Evolutionary conservation across 2,888 invertebrate genomes (phyloP).

Genomic region (Erebia palarica): DNA sequence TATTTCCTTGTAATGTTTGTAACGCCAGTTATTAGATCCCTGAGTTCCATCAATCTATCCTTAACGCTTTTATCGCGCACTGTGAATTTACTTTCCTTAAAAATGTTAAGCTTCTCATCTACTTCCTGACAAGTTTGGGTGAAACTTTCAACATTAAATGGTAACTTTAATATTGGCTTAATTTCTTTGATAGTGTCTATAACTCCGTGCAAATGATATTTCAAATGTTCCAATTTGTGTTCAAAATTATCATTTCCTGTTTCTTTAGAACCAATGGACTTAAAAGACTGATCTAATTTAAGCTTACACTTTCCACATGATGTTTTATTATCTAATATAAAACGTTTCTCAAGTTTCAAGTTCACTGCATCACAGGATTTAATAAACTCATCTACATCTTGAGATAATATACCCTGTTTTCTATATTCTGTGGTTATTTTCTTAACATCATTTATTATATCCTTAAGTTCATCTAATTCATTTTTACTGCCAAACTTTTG

Average conservation of each 20-base stretch:
- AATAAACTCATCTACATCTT: slow-evolving; percentile 10
- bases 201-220: slow-evolving; percentile 43
- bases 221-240: slow-evolving; percentile 43
- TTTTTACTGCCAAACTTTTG: slow-evolving; percentile 3
- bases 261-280: slow-evolving; percentile 1
- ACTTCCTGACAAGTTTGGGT: slow-evolving; percentile 43
- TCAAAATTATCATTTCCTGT: slow-evolving; percentile 33
- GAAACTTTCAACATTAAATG: slow-evolving; percentile 46
- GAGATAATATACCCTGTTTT: slow-evolving; percentile 12
- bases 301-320: slow-evolving; percentile 11
- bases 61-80: slow-evolving; percentile 18
- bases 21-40: slow-evolving; percentile 47
- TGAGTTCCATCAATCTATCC: slow-evolving; percentile 42
- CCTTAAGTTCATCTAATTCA: slow-evolving; percentile 9
- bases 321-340: neutral
- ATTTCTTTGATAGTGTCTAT: slow-evolving; percentile 45
- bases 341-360: slow-evolving; percentile 6
- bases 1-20: slow-evolving; percentile 46
- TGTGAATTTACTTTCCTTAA: neutral
- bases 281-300: slow-evolving; percentile 11
- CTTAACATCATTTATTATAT: slow-evolving; percentile 12
- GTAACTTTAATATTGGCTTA: slow-evolving; percentile 36
- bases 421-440: slow-evolving; percentile 8
- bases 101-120: slow-evolving; percentile 41
- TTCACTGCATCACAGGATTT: slow-evolving; percentile 16